Evolutionary conservation across 2,113 vertebrate genomes (phyloP), one percentile per base, ranked within the genome.

Genomic region (Xiphias gladius): DNA sequence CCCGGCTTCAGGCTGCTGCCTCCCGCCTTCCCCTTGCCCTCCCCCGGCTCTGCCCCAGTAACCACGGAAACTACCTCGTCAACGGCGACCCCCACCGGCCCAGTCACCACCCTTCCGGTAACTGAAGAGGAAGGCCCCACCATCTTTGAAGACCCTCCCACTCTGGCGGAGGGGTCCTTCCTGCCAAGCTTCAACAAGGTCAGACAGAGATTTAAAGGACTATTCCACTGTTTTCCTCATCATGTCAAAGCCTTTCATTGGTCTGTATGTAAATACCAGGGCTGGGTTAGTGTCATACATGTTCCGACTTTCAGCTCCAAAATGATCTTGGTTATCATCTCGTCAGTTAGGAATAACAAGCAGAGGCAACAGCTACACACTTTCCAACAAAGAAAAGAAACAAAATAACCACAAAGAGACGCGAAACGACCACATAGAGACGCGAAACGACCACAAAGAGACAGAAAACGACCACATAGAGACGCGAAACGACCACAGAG

Each of bases 171-270:
- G 28, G 90, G 91, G 1, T 61, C 68, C 41, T 73, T 92, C 39
- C 85, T 96, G 41, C 59, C 28, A 1, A 95, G 86, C 83, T 64
- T 89, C 73, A 95, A 84, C 88, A 96, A 96, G 93, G 95, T 96
- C 13, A 54, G 79, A 28, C 37, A 8, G 11, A 41, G 9, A 10
- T 22, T 52, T 46, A 22, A 75, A 52, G 54, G 63, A 1, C 19
- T 17, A 2, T 35, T 32, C 58, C 28, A 14, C 50, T 24, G 39
- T 28, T 19, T 16, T 3, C 16, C 17, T 5, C 8, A n/a, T 3
- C 8, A 39, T 3, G n/a, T 67, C 17, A 28, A 16, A 43, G 16
- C 2, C 54, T 76, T 20, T 43, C 20, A 68, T 43, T 62, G 68
- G 65, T 70, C 46, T 22, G 48, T 20, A 14, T 55, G 54, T 24